Evolutionary conservation across 2,113 vertebrate species (phyloP), one percentile per base, ranked within the genome.

Genomic region (Cygnus buccinator): DNA sequence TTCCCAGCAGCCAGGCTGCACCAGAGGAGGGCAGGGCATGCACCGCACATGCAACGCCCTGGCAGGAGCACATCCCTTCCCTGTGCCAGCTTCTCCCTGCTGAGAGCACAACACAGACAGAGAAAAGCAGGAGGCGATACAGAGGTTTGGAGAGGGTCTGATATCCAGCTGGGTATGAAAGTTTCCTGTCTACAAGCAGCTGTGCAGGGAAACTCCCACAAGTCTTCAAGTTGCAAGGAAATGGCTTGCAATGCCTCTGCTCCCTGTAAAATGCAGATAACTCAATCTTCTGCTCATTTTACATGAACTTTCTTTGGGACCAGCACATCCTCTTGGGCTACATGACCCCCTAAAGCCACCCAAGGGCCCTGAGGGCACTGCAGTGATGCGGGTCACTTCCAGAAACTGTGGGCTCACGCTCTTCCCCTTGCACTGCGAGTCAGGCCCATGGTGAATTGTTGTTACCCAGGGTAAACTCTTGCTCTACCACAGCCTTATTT

Each of bases 271-370:
- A 59, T 0, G 0, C 19, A 10, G 25, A 6, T 63, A 50, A 62
- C 37, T 68, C 37, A 54, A 4, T 4, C 43, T 37, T 11, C 9
- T 5, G 25, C 39, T 66, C 31, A 44, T 22, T 48, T 44, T 29
- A 58, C 48, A 31, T 4, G 18, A 41, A 4, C 26, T 75, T 46
- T 33, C 67, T 73, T 54, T 22, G 52, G 70, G 21, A 46, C 10
- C 67, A 62, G 54, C 63, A 62, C 4, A 1, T 52, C 33, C 13
- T 57, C 67, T 48, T 16, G 19, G 11, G 68, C 44, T 50, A 50
- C 1, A 0, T n/a, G 46, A 18, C 33, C 33, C 1, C 0, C 70
- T 50, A 29, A 50, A 61, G 48, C 68, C 61, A 54, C 62, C 8
- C 37, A 23, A 39, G 28, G 12, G 68, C 68, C 13, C 41, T 17